Percentiles rank a stretch among this genome's conserved stretches.
Conservation (phyloP, 2,113 vertebrate genomes). For the Salvator merianae region DNA sequence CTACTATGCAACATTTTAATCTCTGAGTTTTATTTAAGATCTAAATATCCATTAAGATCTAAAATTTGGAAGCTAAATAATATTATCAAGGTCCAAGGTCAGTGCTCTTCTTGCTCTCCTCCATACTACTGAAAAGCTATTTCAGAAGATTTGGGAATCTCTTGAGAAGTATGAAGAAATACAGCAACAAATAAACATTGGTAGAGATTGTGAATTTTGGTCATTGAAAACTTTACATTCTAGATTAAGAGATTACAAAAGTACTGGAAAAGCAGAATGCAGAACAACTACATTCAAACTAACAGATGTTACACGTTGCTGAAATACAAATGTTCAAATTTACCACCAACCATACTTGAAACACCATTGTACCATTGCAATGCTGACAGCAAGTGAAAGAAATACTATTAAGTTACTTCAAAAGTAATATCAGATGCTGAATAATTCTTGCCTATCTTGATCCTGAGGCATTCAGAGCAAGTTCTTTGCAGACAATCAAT, state of each 20-base stretch:
- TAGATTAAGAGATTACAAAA: not conserved
- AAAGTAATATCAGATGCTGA: not conserved
- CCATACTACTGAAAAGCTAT: not conserved
- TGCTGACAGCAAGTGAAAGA: not conserved
- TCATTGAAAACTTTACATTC: not conserved
- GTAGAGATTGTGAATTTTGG: not conserved
- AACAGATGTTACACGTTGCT: too few species aligned
- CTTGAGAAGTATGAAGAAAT: not conserved
- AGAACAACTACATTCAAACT: too few species aligned
- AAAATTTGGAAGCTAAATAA: not conserved
- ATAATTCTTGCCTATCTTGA: not conserved
- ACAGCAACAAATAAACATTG: not conserved
- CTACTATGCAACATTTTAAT: not conserved
- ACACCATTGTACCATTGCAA: not conserved
- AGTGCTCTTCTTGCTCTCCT: not conserved
- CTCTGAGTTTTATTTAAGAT: not conserved
- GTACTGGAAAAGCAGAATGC: too few species aligned
- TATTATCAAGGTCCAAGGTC: not conserved
- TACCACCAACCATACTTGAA: not conserved
- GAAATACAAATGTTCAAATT: not conserved
- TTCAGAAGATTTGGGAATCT: not conserved
- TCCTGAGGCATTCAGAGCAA: not conserved
- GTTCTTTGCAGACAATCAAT: not conserved
- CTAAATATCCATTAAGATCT: too few species aligned
- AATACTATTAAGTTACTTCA: too few species aligned